These are phyloP conservation scores for Mugil cephalus DNA, from an alignment of 2,113 vertebrate genomes.

Conservation along the genomic window DNA sequence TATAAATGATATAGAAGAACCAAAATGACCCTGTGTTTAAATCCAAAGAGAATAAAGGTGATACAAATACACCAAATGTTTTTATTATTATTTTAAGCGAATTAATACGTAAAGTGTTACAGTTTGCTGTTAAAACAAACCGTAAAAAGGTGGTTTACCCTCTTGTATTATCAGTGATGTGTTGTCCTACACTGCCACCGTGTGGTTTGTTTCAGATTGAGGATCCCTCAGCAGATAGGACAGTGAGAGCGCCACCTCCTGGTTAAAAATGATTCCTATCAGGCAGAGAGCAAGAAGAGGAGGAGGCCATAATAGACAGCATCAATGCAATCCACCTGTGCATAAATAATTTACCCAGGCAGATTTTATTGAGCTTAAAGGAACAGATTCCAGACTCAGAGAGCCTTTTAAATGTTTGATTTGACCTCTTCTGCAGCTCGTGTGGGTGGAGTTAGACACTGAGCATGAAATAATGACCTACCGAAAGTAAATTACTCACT, in stretches of 20 bases:
- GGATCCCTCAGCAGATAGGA: neutral
- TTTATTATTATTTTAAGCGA: no score
- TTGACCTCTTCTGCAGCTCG: conserved; percentile 5
- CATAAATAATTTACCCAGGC: neutral
- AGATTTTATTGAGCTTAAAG: neutral
- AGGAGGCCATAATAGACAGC: no score
- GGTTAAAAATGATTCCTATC: neutral
- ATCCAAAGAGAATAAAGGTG: no score
- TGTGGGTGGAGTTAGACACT: conserved; percentile 43
- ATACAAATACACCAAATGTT: no score
- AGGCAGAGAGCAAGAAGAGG: neutral
- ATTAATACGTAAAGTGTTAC: no score
- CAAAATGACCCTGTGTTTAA: no score
- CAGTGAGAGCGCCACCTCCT: conserved; percentile 49
- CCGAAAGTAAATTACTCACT: conserved; percentile 51
- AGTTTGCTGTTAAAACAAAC: no score
- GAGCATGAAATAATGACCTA: conserved; percentile 34
- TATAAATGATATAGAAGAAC: no score
- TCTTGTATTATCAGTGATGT: neutral
- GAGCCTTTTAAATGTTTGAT: conserved; percentile 21
- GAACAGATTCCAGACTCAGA: neutral
- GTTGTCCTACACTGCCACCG: conserved; percentile 43
- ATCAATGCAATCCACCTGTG: neutral
- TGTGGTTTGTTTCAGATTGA: conserved; percentile 4
- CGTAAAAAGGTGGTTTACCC: no score